These are phyloP conservation scores for Nasua narica DNA, from an alignment of 2,797 vertebrate genomes.

Conservation along the genomic window DNA sequence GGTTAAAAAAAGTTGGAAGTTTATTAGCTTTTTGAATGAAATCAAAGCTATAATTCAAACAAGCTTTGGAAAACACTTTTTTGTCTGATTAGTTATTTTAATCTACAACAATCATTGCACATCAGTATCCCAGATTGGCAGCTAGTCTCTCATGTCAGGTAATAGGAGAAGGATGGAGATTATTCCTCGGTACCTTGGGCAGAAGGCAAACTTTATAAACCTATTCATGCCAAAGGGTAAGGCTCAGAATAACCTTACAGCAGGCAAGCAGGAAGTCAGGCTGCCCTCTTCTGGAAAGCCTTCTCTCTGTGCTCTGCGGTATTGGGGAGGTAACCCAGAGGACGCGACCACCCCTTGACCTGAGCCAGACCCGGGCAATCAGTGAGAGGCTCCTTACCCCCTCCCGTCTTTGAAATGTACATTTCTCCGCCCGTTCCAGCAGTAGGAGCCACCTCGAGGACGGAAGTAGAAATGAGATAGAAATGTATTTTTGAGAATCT, in stretches of 20 bases:
- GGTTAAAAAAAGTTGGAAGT: not conserved
- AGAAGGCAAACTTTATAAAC: not conserved
- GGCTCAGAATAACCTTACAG: not conserved
- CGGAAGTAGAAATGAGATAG: no score
- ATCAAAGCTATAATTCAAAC: not conserved
- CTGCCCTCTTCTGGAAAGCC: not conserved
- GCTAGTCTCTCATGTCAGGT: not conserved
- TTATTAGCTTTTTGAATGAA: not conserved
- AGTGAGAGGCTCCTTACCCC: not conserved
- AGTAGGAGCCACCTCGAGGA: not conserved
- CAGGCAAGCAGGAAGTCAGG: not conserved
- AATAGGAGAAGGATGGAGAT: not conserved
- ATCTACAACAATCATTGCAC: not conserved
- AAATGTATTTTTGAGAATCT: not conserved
- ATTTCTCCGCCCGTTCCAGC: not conserved
- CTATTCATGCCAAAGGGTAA: not conserved
- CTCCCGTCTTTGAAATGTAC: no score
- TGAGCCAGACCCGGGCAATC: not conserved
- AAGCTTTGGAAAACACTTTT: conserved; percentile 4
- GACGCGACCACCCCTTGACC: not conserved
- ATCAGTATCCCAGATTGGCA: not conserved
- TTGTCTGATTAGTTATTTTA: not conserved
- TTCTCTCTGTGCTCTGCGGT: not conserved
- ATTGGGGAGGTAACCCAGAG: not conserved
- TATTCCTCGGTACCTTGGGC: not conserved